phyloP scores from a whole-genome alignment of 2,113 vertebrate species.

The Calidris pugnax region DNA sequence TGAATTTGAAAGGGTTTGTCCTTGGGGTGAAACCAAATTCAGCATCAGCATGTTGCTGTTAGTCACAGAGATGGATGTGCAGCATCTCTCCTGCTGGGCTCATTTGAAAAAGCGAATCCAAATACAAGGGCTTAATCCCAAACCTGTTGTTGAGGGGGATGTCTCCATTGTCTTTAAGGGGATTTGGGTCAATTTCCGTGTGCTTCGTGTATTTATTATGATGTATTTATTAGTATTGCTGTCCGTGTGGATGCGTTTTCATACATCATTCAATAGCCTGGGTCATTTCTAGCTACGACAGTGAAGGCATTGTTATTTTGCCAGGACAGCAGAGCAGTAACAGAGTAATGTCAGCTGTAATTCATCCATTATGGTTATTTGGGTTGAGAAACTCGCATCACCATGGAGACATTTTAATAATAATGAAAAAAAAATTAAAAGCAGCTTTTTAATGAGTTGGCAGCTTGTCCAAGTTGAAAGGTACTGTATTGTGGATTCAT shows the following conservation, averaged over 20 bases:
- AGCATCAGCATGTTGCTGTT: rapidly evolving
- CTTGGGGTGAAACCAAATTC: neutral
- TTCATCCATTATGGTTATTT: constrained; percentile 61
- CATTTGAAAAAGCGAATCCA: neutral
- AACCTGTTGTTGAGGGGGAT: neutral
- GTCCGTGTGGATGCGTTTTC: neutral
- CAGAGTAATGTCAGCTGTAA: constrained; percentile 54
- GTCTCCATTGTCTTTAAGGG: neutral
- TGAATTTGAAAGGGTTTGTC: neutral
- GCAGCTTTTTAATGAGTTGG: constrained; percentile 57
- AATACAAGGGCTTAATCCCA: neutral
- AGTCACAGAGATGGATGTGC: neutral
- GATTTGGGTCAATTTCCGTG: constrained; percentile 21
- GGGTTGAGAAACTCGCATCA: constrained; percentile 53
- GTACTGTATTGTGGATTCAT: constrained; percentile 61
- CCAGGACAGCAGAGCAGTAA: constrained; percentile 61
- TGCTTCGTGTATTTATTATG: neutral
- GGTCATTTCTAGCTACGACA: constrained; percentile 28
- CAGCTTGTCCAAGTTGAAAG: constrained; percentile 37
- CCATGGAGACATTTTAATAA: constrained; percentile 51
- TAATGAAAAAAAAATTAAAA: constrained; percentile 26
- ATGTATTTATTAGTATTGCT: neutral
- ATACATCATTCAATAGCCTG: neutral
- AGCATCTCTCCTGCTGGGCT: neutral
- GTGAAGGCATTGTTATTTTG: constrained; percentile 64